Evolutionary conservation across 2,888 invertebrate species (phyloP), one percentile per base, ranked within the genome.

Genomic region (Sturmia bella): DNA sequence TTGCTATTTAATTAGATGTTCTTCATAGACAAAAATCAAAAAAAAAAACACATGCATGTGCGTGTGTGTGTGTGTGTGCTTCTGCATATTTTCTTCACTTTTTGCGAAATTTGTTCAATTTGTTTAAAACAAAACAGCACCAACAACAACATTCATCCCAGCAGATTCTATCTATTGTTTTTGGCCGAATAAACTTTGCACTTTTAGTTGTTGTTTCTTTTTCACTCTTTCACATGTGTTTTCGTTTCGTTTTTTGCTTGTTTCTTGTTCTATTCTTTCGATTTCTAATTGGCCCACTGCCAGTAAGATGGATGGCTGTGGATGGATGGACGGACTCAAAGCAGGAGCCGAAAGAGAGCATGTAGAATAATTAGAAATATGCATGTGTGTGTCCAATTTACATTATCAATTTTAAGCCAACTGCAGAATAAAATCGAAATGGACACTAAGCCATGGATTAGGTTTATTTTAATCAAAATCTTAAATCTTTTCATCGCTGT

Each of bases 101-200:
- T 39, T 48, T 56, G 63, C 37, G 12, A 24, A 73, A 43, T 48
- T 54, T 54, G 13, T 61, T 68, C 15, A 69, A 70, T 63, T 66
- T 68, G 72, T 72, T 76, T 69, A 56, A 63, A 68, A 37, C 68
- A 61, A n/a, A n/a, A n/a, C n/a, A n/a, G n/a, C n/a, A 76, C 66
- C 57, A 64, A 39, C 41, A 24, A 21, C 13, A 6, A 43, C 70
- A 48, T 50, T 19, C 56, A 79, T 76, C 52, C 27, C 12, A 72
- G 72, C 72, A 72, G 73, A 74, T 82, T 78, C 64, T 78, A 74
- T 82, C 77, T 78, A 66, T 78, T 78, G 78, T 70, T 82, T 82
- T 78, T 78, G 82, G 78, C 82, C 82, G 82, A 82, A 82, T 82
- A 82, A 82, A 82, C 82, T 82, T 82, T 82, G 82, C 82, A 82